phyloP scores from a whole-genome alignment of 2,113 vertebrate species.

The Podilymbus podiceps region DNA sequence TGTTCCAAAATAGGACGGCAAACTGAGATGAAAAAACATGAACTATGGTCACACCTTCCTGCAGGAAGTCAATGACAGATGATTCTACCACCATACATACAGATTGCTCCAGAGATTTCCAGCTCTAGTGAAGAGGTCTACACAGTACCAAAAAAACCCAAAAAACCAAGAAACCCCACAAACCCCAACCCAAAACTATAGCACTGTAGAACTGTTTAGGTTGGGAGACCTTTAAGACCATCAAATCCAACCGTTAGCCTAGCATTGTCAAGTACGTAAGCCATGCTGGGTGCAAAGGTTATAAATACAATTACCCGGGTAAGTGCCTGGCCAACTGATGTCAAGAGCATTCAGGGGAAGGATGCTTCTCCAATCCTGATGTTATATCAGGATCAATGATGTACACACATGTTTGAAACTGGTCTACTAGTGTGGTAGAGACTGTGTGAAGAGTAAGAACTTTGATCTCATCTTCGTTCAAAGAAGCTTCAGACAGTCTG shows the following conservation, averaged over 20 bases:
- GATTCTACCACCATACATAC: not conserved
- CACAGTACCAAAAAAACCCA: rapidly evolving
- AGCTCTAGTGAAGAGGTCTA: rapidly evolving
- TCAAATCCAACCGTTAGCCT: no score
- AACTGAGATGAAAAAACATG: not conserved
- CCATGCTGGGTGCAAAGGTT: rapidly evolving
- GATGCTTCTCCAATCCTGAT: not conserved
- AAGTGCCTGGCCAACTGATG: not conserved
- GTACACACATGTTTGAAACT: rapidly evolving
- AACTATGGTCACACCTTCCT: not conserved
- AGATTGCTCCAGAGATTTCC: not conserved
- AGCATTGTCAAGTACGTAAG: no score
- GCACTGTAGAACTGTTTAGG: no score
- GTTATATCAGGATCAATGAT: rapidly evolving
- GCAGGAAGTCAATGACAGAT: not conserved
- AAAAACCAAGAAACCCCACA: no score
- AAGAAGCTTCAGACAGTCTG: not conserved
- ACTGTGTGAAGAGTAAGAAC: not conserved
- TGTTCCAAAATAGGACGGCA: no score
- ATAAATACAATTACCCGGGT: not conserved
- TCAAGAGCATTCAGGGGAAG: not conserved
- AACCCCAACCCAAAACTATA: no score
- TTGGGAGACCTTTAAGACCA: no score
- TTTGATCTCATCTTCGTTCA: not conserved
- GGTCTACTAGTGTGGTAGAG: not conserved